Base-by-base conservation (phyloP, 30 jellyfish, hydroid and myxozoan genomes). In the Pelagia noctiluca region DNA sequence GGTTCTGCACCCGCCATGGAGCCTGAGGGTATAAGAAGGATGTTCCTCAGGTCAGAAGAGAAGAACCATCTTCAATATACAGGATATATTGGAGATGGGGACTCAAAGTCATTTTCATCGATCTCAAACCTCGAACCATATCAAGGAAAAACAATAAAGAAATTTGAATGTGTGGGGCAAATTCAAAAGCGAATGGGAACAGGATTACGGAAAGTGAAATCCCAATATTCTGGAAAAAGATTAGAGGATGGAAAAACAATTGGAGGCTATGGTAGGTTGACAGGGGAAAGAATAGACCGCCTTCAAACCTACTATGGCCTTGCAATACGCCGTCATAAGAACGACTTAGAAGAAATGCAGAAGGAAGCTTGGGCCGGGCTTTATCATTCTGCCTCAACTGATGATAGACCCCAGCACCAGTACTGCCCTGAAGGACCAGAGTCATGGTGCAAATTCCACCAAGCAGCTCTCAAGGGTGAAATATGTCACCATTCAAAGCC, bases 1-100 rank as follows among this genome's bases (percentile, higher is more conserved):
- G 90, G 90, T 46, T 79, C 83, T 31, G n/a, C n/a, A n/a, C n/a
- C n/a, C n/a, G n/a, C n/a, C n/a, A n/a, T n/a, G n/a, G n/a, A n/a
- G n/a, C n/a, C 83, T 82, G 90, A 79, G 42, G 90, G 90, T 0
- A 74, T 79, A 19, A 79, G 42, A 24, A 61, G 81, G 18, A 64
- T 79, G 19, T 79, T 1, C 53, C 26, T 1, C 16, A 23, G 83
- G 3, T 79, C 83, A 18, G 90, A 4, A 35, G 53, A 36, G 8
- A 10, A 49, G 30, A 79, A 35, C 7, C 26, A 63, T 42, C 82
- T 61, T 50, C 81, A 64, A 33, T 79, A 63, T 19, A 79, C 82
- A 4, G 83, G 90, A 2, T 79, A 35, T n/a, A n/a, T n/a, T n/a
- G n/a, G n/a, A n/a, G n/a, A n/a, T n/a, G n/a, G n/a, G n/a, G n/a